Evolutionary conservation across 2,797 vertebrate species (phyloP).

Genomic region (Gouania willdenowi): DNA sequence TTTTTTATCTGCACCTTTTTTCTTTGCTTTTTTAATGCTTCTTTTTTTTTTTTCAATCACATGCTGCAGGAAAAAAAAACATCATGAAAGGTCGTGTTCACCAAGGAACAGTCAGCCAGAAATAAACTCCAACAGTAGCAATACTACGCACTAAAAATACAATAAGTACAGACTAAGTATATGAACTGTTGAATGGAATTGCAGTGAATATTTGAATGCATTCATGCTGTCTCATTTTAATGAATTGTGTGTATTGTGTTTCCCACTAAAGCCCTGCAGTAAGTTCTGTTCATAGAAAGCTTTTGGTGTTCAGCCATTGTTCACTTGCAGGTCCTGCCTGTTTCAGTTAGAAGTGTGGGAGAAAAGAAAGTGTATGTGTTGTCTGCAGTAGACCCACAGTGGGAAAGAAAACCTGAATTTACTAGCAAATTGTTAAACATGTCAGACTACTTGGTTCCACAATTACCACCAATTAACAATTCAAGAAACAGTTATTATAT

Average conservation of each 20-base stretch:
- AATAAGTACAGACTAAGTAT: no score
- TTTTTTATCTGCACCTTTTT: neutral
- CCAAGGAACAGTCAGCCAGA: neutral
- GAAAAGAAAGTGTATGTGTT: no score
- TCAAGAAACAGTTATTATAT: no score
- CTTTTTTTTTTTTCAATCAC: neutral
- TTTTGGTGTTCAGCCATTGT: neutral
- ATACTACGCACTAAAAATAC: no score
- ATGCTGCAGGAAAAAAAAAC: conserved; percentile 1
- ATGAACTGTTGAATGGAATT: neutral
- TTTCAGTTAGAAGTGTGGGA: no score
- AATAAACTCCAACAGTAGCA: neutral
- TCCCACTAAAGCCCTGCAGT: neutral
- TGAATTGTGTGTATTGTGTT: neutral
- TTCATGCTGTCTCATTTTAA: no score
- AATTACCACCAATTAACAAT: no score
- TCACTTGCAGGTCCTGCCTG: neutral
- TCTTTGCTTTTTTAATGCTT: conserved; percentile 4
- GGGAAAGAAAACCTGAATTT: no score
- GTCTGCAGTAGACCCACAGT: no score
- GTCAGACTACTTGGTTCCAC: no score
- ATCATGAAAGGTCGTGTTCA: neutral
- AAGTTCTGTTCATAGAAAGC: neutral
- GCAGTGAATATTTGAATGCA: neutral
- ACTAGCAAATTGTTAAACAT: no score